Evolutionary conservation across 2,888 invertebrate genomes (phyloP), one percentile per base, ranked within the genome.

Genomic region (Corbicula japonica): DNA sequence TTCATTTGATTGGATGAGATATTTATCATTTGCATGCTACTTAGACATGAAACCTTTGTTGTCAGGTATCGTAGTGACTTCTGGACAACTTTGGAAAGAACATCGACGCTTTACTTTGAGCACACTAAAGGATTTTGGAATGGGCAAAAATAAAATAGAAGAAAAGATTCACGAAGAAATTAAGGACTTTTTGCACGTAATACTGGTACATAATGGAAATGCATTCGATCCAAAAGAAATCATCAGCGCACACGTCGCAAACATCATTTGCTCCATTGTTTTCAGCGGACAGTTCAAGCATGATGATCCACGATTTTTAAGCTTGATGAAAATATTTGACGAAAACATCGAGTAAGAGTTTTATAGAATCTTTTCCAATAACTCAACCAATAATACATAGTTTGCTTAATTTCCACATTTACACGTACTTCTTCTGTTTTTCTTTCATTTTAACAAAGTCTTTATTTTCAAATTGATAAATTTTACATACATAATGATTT

Each of bases 81-180:
- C 18, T 3, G 76, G 76, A 4, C 30, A 28, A 18, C 10, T 48
- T 8, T 76, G 70, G 79, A 62, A 46, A 44, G 75, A 75, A 60
- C 74, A 79, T 15, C 56, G 79, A 15, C 69, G 38, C 30, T 72
- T 80, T 41, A 32, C 66, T 26, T 32, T 80, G 6, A 52, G 44
- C 1, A 62, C 71, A 12, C 26, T 80, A 12, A 65, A 65, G 44
- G 72, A 80, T 23, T 72, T 80, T 21, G 80, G 80, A 12, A 50
- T 80, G 30, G 80, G 80, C 10, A 75, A 72, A n/a, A 62, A 48
- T 15, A 61, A 38, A 30, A 21, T 80, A n/a, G 80, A 80, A n/a
- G 50, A 32, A 3, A 60, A 60, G 28, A 46, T 80, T 21, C 66
- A 71, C 4, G 63, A 72, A n/a, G 72, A 76, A 46, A 68, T 66